Conservation (phyloP, 1,140 invertebrate species). For the Penaeus indicus region DNA sequence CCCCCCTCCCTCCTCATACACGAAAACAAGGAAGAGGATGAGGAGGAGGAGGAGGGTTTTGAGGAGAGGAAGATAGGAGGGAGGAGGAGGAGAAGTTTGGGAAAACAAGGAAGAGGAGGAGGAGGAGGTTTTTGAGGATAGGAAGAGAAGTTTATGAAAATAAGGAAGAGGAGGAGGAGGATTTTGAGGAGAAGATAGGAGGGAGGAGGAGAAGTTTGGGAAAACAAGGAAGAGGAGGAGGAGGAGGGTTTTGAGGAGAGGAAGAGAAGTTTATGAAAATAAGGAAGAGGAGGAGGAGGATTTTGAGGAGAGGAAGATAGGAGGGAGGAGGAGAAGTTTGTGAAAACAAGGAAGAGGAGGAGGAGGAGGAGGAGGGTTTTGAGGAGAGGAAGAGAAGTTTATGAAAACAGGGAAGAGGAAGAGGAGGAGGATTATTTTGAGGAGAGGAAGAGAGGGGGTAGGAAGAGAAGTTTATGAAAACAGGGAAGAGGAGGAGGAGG, state of each 20-base stretch:
- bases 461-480: neutral
- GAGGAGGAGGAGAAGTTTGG: neutral
- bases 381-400: neutral
- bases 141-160: neutral
- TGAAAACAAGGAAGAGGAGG: neutral
- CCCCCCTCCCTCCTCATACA: neutral
- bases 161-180: neutral
- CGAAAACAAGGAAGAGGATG: neutral
- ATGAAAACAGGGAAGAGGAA: neutral
- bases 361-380: neutral
- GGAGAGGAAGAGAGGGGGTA: neutral
- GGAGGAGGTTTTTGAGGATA: neutral
- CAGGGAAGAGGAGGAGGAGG: neutral
- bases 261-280: neutral
- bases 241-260: neutral
- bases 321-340: neutral
- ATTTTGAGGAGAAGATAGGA: neutral
- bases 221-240: neutral
- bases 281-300: neutral
- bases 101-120: neutral
- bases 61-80: neutral
- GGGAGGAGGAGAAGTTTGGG: neutral
- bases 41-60: neutral
- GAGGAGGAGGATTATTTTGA: neutral
- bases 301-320: neutral